Evolutionary conservation across 2,113 vertebrate genomes (phyloP), one percentile per base, ranked within the genome.

Genomic region (Calidris pygmaea): DNA sequence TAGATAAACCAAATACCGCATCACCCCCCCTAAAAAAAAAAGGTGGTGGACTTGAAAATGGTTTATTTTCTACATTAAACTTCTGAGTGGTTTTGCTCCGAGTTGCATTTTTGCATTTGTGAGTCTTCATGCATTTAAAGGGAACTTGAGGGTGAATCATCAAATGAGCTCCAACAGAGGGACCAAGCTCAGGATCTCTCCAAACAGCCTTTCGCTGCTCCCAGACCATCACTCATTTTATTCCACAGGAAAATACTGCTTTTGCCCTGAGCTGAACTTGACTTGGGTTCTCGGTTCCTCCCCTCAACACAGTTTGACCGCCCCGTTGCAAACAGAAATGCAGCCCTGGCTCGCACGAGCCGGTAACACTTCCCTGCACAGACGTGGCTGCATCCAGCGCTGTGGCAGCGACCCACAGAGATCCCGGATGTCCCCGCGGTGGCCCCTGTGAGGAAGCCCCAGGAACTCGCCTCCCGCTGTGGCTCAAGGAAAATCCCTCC

Each of bases 351-450:
- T 65, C 32, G 3, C 73, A 10, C 4, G 43, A 30, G 76, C 87
- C 39, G 47, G 1, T 19, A 26, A 12, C 1, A 0, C 47, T 50
- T 77, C 89, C 56, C 67, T 7, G 14, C 41, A 1, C 73, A 21
- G 27, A 13, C 24, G 0, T 9, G 32, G 24, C 75, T 71, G 37
- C 1, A 1, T 29, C 41, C 7, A 3, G 32, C 1, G 0, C 37
- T 2, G 1, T 0, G 3, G 13, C 56, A 14, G 32, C 1, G 0
- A 12, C 85, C 37, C 52, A 15, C 1, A 0, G 26, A 5, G 13
- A 13, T 47, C 74, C 55, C 5, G 19, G 32, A 3, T 0, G 3
- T 62, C 74, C 60, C 74, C 12, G 0, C 2, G 5, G 0, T 3
- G 27, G 15, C 45, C 77, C 85, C 39, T 15, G 39, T 0, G 0